phyloP scores from a whole-genome alignment of 2,797 vertebrate species.

The Vireo griseus region DNA sequence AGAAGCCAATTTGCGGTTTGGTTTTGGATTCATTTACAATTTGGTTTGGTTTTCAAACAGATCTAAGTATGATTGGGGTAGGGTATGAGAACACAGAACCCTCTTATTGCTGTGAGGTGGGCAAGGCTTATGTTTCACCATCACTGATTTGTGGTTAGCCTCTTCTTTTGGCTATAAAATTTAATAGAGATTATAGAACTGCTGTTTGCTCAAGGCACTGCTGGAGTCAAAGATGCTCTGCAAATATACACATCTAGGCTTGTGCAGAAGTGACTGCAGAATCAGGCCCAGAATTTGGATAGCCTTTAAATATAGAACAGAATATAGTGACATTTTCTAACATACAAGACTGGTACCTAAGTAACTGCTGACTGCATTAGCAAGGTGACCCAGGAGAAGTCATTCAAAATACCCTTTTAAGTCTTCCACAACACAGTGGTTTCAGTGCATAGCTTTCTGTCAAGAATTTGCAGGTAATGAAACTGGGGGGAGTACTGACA shows the following conservation, averaged over 20 bases:
- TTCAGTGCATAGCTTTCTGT: background rate
- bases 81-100: conserved; percentile 35
- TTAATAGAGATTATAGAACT: conserved; percentile 22
- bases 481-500: conserved; percentile 22
- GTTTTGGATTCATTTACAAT: conserved; percentile 50
- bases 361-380: background rate
- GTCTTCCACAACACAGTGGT: background rate
- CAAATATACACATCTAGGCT: background rate
- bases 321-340: background rate
- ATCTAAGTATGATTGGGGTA: conserved; percentile 10
- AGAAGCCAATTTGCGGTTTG: conserved; percentile 35
- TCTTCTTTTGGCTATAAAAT: conserved; percentile 46
- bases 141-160: conserved; percentile 6
- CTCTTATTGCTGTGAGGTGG: conserved; percentile 38
- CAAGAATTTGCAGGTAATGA: conserved; percentile 14
- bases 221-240: background rate
- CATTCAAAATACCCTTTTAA: background rate
- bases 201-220: background rate
- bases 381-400: background rate
- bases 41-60: conserved; percentile 55
- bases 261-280: background rate
- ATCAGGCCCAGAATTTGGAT: background rate
- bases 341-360: background rate
- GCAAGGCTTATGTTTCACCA: conserved; percentile 23
- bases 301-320: background rate